Evolutionary conservation across 2,113 vertebrate genomes (phyloP).

Genomic region (Amia ocellicauda): DNA sequence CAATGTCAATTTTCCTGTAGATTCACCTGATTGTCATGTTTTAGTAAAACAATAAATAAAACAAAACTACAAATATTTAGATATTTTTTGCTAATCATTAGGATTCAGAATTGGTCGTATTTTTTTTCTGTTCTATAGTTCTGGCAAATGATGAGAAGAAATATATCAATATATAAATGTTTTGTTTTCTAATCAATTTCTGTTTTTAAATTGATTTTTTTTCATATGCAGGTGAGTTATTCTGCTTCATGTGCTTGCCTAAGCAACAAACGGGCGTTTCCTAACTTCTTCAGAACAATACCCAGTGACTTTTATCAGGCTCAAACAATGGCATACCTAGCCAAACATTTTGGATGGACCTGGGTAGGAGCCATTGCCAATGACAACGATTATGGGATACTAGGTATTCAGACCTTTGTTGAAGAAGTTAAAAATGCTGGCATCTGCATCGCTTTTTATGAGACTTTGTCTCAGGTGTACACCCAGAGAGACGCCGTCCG

Average conservation of each 20-base stretch:
- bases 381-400: constrained; percentile 57
- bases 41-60: too few species aligned
- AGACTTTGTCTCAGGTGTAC: constrained; percentile 48
- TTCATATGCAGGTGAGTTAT: constrained; percentile 59
- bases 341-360: constrained; percentile 56
- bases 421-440: constrained; percentile 47
- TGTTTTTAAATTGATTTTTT: background rate
- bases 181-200: too few species aligned
- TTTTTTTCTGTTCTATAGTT: too few species aligned
- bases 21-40: too few species aligned
- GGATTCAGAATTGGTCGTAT: too few species aligned
- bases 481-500: constrained; percentile 46
- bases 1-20: too few species aligned
- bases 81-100: too few species aligned
- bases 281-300: constrained; percentile 70
- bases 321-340: constrained; percentile 55
- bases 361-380: constrained; percentile 60
- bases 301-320: constrained; percentile 68
- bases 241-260: constrained; percentile 62
- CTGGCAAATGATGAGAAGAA: too few species aligned
- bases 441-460: constrained; percentile 62
- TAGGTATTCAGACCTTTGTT: constrained; percentile 51
- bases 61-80: too few species aligned
- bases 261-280: constrained; percentile 53
- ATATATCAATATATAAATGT: too few species aligned